Conservation (phyloP, 2,113 vertebrate species). For the Myotis davidii region DNA sequence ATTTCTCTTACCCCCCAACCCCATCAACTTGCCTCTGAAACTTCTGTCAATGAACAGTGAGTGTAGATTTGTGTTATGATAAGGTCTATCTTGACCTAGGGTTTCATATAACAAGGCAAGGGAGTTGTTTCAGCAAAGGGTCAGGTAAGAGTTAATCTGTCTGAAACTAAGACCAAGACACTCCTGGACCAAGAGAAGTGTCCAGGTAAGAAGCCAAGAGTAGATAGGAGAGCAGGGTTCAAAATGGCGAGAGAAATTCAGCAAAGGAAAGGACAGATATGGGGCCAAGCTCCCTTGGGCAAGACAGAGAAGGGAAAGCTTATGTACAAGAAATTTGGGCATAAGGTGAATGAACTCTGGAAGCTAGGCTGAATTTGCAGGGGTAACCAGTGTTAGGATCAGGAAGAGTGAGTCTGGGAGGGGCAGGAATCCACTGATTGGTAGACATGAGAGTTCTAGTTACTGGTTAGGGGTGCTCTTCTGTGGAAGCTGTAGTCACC, state of each 20-base stretch:
- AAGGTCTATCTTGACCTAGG: neutral
- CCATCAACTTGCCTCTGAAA: neutral
- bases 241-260: conserved; percentile 9
- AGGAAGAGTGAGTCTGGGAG: neutral
- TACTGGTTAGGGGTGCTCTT: neutral
- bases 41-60: neutral
- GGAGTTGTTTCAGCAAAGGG: neutral
- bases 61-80: neutral
- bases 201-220: neutral
- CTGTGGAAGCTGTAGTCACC: neutral
- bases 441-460: neutral
- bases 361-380: neutral
- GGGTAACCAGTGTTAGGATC: neutral
- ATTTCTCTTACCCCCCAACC: neutral
- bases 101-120: conserved; percentile 28
- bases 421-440: neutral
- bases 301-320: neutral
- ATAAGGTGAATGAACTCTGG: neutral
- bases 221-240: neutral
- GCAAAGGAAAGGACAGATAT: neutral
- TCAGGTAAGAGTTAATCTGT: conserved; percentile 27
- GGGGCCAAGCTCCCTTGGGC: neutral
- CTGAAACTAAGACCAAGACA: neutral
- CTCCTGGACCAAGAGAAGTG: neutral
- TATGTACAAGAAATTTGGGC: neutral